Base-by-base conservation (phyloP, 2,113 vertebrate genomes). In the Etia nguti region DNA sequence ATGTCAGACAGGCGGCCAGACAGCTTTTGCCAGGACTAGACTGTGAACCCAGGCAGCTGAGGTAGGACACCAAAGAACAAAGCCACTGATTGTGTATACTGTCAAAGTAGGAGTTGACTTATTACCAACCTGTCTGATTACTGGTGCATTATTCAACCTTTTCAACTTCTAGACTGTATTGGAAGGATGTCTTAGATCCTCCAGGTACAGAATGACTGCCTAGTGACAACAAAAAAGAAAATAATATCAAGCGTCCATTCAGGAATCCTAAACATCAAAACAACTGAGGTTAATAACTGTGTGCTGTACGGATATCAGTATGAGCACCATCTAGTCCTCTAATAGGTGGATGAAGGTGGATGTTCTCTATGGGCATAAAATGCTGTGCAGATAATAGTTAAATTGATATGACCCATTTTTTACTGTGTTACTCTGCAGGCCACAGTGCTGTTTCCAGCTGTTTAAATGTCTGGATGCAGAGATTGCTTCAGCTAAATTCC, bases 21-120 rank as follows among this genome's bases (percentile, higher is more conserved):
- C 95, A 97, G 81, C 97, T 99, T 29, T 96, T 99, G 1, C 98
- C 98, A 0, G 98, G 98, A 18, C 94, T 98, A 94, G 98, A 99
- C 96, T 99, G 98, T 1, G 98, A 99, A 90, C 98, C 98, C 57
- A 93, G 98, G 54, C 98, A 97, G 91, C 97, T 99, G 13, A 98
- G 96, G 98, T 99, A 96, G 0, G 96, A 89, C 3, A 6, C 41
- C 41, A 73, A 48, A 29, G 22, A 73, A 73, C 11, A 73, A 48
- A 75, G 7, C 4, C 43, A 8, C 22, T 75, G 70, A 75, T 29
- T 7, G 2, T 73, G 70, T 18, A 0, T 29, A 0, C 9, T 48
- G 24, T 75, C 41, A 75, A 73, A 73, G 9, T 4, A 0, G 68
- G 38, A 43, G 70, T 75, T 29, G 5, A 75, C 24, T 18, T 43